These are phyloP conservation scores for Adrianichthys oophorus DNA, from an alignment of 2,797 vertebrate genomes.

Conservation along the genomic window DNA sequence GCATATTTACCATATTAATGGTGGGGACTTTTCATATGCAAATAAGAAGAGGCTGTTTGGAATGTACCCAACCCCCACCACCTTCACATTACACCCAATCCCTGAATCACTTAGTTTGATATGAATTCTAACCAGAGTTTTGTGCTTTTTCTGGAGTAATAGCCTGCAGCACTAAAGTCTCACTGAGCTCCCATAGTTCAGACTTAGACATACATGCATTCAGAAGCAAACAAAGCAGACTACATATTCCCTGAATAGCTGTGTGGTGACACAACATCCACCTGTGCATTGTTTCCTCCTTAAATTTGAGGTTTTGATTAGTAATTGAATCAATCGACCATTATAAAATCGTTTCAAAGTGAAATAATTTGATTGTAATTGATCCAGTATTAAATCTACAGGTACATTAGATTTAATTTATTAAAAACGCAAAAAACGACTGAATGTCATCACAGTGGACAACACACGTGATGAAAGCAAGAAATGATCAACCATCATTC, in stretches of 20 bases:
- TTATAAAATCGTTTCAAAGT: no score
- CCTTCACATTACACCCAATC: constrained; percentile 38
- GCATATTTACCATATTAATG: constrained; percentile 65
- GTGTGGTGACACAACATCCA: constrained; percentile 28
- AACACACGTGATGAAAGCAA: no score
- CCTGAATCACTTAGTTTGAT: constrained; percentile 54
- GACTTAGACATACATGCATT: constrained; percentile 46
- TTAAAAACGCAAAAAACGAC: no score
- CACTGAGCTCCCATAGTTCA: constrained; percentile 29
- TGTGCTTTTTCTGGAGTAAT: constrained; percentile 43
- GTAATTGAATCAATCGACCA: no score
- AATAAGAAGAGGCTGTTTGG: constrained; percentile 54
- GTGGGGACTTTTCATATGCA: constrained; percentile 61
- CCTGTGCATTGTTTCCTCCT: constrained; percentile 18
- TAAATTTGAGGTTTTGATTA: constrained; percentile 5
- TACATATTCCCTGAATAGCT: constrained; percentile 46
- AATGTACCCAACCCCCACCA: constrained; percentile 39
- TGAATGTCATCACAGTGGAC: no score
- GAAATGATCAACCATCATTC: no score
- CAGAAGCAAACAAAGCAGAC: constrained; percentile 44
- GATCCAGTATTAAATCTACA: no score
- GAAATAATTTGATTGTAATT: no score
- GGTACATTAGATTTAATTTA: no score
- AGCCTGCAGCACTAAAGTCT: constrained; percentile 45
- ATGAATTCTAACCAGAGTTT: constrained; percentile 36